phyloP scores from a whole-genome alignment of 1,140 invertebrate species.

The Bombus breviceps region DNA sequence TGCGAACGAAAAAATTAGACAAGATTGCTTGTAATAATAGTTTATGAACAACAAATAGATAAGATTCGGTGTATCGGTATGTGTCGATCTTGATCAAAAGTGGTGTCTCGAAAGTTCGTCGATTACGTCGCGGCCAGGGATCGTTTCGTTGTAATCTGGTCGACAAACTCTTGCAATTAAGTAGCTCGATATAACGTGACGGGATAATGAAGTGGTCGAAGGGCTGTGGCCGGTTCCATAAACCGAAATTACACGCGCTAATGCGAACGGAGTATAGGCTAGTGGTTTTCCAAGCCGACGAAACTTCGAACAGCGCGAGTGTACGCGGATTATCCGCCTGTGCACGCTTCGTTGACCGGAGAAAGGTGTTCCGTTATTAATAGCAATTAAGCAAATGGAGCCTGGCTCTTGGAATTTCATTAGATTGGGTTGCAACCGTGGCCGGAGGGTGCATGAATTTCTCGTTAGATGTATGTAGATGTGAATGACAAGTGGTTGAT shows the following conservation, averaged over 20 bases:
- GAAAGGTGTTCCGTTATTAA: conserved; percentile 47
- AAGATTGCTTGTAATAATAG: too few relatives aligned
- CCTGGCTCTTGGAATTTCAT: conserved; percentile 24
- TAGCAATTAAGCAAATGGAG: conserved; percentile 39
- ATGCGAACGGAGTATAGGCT: conserved; percentile 18
- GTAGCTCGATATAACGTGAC: conserved; percentile 54
- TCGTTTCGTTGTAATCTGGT: conserved; percentile 58
- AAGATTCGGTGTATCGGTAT: not conserved
- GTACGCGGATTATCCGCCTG: conserved; percentile 14
- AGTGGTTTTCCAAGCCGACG: not conserved
- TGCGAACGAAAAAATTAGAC: too few relatives aligned
- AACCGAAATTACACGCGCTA: conserved; percentile 50
- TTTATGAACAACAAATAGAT: not conserved
- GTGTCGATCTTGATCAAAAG: not conserved
- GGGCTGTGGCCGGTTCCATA: conserved; percentile 47
- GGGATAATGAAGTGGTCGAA: conserved; percentile 65
- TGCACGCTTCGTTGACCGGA: conserved; percentile 12
- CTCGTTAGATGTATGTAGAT: not conserved
- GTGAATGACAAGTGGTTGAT: conserved; percentile 19
- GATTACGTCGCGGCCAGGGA: conserved; percentile 61
- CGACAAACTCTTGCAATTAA: conserved; percentile 70
- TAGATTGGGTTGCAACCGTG: conserved; percentile 4
- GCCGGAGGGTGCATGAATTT: conserved; percentile 25
- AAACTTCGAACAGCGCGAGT: conserved; percentile 27
- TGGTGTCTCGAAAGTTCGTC: conserved; percentile 62